These are phyloP conservation scores for Drosophila testacea DNA, from an alignment of 2,888 invertebrate species.

Conservation along the genomic window DNA sequence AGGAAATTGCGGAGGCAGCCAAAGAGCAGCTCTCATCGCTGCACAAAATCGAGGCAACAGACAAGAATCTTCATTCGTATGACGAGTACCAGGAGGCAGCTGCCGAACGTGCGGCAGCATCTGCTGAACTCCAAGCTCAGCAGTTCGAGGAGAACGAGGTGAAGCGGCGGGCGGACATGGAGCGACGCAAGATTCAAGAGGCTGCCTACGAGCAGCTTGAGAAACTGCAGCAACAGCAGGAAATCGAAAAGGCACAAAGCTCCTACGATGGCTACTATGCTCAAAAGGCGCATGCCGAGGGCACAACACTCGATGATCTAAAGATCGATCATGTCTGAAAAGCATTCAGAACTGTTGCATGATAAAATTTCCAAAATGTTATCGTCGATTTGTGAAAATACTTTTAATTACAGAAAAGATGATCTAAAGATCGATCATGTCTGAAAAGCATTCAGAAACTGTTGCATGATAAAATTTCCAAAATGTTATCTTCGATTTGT, in stretches of 20 bases:
- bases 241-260: constrained; percentile 72
- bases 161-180: constrained; percentile 74
- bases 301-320: constrained; percentile 57
- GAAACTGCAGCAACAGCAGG: constrained; percentile 70
- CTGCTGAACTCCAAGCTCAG: constrained; percentile 79
- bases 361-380: constrained; percentile 49
- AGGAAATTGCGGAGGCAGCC: constrained; percentile 81
- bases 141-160: constrained; percentile 78
- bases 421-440: constrained; percentile 69
- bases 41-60: constrained; percentile 66
- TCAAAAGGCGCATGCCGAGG: constrained; percentile 66
- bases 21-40: constrained; percentile 74
- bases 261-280: constrained; percentile 76
- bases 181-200: constrained; percentile 76
- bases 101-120: constrained; percentile 75
- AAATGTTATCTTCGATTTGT: constrained; percentile 38
- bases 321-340: constrained; percentile 69
- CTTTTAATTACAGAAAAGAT: too few species aligned
- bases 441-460: constrained; percentile 18
- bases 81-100: constrained; percentile 77
- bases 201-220: constrained; percentile 79
- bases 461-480: constrained; percentile 32
- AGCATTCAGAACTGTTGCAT: neutral
- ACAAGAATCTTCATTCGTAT: constrained; percentile 67
- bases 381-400: too few species aligned